These are phyloP conservation scores for Danaus plexippus DNA, from an alignment of 1,140 invertebrate genomes.

Conservation along the genomic window DNA sequence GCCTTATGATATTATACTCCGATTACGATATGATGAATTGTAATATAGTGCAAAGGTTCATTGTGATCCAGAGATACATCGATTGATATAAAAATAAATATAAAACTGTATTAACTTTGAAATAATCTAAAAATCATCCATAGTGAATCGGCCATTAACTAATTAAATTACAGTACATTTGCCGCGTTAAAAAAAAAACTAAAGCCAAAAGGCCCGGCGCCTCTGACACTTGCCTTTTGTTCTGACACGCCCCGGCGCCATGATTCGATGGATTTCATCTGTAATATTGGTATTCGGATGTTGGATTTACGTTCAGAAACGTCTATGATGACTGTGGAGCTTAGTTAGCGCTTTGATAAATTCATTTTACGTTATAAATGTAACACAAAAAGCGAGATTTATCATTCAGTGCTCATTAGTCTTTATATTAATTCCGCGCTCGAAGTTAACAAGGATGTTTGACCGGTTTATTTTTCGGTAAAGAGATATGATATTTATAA, in stretches of 20 bases:
- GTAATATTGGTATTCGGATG: no score
- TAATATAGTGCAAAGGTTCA: neutral
- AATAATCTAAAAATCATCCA: conserved; percentile 8
- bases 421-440: no score
- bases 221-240: conserved; percentile 49
- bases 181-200: conserved; percentile 45
- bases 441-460: no score
- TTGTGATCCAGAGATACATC: conserved; percentile 5
- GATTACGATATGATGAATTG: neutral
- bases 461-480: no score
- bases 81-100: conserved; percentile 7
- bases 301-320: no score
- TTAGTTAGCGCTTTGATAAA: no score
- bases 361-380: no score
- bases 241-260: conserved; percentile 45
- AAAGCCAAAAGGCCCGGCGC: conserved; percentile 52
- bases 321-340: no score
- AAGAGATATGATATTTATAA: no score
- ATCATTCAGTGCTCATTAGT: no score
- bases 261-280: no score
- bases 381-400: no score
- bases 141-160: conserved; percentile 25
- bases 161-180: conserved; percentile 52
- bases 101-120: conserved; percentile 2
- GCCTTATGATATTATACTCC: neutral